These are phyloP conservation scores for Pelobates fuscus DNA, from an alignment of 2,113 vertebrate genomes.

Conservation along the genomic window DNA sequence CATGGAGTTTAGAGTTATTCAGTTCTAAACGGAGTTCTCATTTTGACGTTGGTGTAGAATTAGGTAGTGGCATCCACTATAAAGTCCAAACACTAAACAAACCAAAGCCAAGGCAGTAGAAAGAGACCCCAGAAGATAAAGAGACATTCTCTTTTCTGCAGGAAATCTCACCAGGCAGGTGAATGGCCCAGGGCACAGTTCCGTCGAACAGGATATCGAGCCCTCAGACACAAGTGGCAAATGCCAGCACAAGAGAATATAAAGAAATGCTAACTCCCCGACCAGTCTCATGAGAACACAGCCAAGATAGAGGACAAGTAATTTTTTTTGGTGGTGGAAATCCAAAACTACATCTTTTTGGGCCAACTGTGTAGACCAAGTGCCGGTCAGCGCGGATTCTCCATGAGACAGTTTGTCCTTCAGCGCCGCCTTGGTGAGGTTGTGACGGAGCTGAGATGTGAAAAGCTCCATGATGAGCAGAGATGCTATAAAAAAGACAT, in stretches of 20 bases:
- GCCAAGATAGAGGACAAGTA: slow-evolving; percentile 56
- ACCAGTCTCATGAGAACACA: slow-evolving; percentile 51
- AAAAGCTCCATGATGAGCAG: slow-evolving; percentile 64
- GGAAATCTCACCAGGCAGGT: slow-evolving; percentile 52
- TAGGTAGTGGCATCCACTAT: slow-evolving; percentile 56
- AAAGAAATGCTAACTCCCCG: slow-evolving; percentile 58
- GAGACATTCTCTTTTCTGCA: slow-evolving; percentile 62
- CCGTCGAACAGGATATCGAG: background rate
- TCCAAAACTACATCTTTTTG: slow-evolving; percentile 52
- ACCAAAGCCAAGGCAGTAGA: slow-evolving; percentile 52
- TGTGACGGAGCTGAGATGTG: slow-evolving; percentile 52
- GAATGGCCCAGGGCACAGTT: slow-evolving; percentile 44
- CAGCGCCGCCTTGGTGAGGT: slow-evolving; percentile 44
- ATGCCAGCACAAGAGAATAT: slow-evolving; percentile 56
- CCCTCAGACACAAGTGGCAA: slow-evolving; percentile 48
- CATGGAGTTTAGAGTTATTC: no score
- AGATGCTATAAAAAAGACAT: slow-evolving; percentile 56
- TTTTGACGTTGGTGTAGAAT: background rate
- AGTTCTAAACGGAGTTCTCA: background rate
- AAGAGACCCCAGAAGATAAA: slow-evolving; percentile 58
- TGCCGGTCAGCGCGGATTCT: slow-evolving; percentile 1
- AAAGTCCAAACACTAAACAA: slow-evolving; percentile 55
- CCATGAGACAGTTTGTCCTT: background rate
- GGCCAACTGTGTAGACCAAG: background rate
- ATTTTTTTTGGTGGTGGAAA: slow-evolving; percentile 54